These are phyloP conservation scores for Lepidonotus clava DNA, from an alignment of 2,888 invertebrate genomes.

Conservation along the genomic window DNA sequence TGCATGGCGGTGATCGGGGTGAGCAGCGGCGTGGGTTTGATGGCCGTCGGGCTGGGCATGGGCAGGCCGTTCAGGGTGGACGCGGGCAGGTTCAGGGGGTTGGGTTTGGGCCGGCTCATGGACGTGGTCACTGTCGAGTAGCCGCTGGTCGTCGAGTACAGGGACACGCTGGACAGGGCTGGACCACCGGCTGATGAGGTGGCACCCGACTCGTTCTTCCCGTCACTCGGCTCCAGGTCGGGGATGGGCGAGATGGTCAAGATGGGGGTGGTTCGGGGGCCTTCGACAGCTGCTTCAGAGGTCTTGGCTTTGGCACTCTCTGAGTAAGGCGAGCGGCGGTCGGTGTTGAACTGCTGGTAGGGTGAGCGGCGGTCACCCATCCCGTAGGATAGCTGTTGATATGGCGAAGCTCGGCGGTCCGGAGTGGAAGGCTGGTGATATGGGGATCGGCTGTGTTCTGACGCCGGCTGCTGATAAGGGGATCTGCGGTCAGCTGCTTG, in stretches of 20 bases:
- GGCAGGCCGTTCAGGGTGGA: constrained; percentile 65
- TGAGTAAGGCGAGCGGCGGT: constrained; percentile 24
- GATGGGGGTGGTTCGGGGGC: constrained; percentile 18
- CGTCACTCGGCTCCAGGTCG: background rate
- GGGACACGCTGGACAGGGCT: no score
- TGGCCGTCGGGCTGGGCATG: constrained; percentile 70
- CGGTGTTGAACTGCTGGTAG: constrained; percentile 33
- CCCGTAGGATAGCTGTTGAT: background rate
- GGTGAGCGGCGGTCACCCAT: constrained; percentile 34
- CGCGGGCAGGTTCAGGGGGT: constrained; percentile 67
- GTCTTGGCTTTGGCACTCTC: background rate
- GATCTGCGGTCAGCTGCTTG: constrained; percentile 6
- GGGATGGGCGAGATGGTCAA: constrained; percentile 38
- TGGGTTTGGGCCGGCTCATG: constrained; percentile 62
- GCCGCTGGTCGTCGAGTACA: background rate
- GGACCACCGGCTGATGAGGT: background rate
- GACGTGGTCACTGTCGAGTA: background rate
- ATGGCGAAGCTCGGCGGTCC: constrained; percentile 7
- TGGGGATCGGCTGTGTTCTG: constrained; percentile 21
- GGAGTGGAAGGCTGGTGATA: constrained; percentile 15
- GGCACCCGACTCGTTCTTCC: background rate
- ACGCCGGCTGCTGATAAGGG: background rate
- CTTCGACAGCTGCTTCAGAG: background rate
- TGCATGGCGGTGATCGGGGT: constrained; percentile 58
- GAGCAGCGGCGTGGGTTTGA: constrained; percentile 34